Evolutionary conservation across 2,113 vertebrate species (phyloP).

Genomic region (Ailurus styani): DNA sequence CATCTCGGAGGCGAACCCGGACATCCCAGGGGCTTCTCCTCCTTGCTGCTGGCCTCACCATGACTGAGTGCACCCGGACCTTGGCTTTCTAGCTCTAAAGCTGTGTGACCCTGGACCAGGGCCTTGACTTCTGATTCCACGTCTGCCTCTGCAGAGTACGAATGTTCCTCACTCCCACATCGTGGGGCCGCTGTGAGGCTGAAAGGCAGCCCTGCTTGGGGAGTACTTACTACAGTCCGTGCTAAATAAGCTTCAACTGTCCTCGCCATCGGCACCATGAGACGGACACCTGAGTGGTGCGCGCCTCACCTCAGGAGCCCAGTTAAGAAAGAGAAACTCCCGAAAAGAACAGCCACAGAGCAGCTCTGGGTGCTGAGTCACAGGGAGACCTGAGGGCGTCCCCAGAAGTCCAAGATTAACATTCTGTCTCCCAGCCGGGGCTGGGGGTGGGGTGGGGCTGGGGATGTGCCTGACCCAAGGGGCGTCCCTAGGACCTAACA

Average conservation of each 20-base stretch:
- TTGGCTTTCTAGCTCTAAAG: not conserved
- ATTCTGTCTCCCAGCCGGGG: not conserved
- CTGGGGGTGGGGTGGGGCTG: not conserved
- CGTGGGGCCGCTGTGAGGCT: not conserved
- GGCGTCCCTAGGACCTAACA: not conserved
- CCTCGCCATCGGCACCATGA: not conserved
- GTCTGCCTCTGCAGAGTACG: not conserved
- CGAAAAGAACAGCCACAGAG: not conserved
- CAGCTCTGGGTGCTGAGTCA: not conserved
- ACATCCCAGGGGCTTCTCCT: not conserved
- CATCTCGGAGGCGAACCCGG: not conserved
- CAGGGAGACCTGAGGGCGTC: not conserved
- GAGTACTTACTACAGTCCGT: not conserved
- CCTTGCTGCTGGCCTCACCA: fast-evolving
- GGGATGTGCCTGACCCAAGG: not conserved
- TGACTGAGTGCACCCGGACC: not conserved
- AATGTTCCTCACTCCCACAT: too few species aligned
- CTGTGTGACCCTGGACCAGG: not conserved
- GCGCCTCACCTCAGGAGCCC: not conserved
- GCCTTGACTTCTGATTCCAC: not conserved
- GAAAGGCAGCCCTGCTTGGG: not conserved
- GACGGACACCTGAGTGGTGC: not conserved
- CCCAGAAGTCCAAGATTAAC: not conserved
- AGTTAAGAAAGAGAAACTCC: not conserved
- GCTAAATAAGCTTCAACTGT: not conserved